Evolutionary conservation across 2,888 invertebrate genomes (phyloP).

Genomic region (Furcula furcula): DNA sequence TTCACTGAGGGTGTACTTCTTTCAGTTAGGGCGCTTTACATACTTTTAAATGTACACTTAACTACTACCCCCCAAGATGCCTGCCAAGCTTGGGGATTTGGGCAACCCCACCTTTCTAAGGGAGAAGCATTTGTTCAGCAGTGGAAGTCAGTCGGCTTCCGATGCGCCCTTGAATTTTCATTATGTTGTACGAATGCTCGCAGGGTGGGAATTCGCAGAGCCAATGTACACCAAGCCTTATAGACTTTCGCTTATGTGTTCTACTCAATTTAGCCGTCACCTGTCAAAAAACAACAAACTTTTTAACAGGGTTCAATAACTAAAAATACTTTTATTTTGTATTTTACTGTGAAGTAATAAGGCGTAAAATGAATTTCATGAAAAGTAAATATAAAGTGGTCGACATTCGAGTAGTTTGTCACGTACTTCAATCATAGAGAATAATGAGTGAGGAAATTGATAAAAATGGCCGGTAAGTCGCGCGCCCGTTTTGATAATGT

Average conservation of each 20-base stretch:
- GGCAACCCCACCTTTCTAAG: too few species aligned
- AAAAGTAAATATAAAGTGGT: conserved; percentile 7
- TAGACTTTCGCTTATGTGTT: conserved; percentile 13
- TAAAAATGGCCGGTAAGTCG: conserved; percentile 20
- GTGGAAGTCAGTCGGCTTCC: too few species aligned
- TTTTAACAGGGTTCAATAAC: conserved; percentile 3
- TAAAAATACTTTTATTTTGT: conserved; percentile 9
- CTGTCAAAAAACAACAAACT: conserved; percentile 22
- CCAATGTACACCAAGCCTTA: not conserved
- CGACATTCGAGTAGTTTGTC: conserved; percentile 14
- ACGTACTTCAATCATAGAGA: conserved; percentile 32
- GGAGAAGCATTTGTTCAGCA: too few species aligned
- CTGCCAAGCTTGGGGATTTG: too few species aligned
- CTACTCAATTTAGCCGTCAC: conserved; percentile 28
- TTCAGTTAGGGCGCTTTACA: too few species aligned
- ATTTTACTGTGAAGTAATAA: conserved; percentile 19
- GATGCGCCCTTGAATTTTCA: too few species aligned
- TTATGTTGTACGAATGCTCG: too few species aligned
- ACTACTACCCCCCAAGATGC: too few species aligned
- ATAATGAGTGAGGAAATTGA: conserved; percentile 28
- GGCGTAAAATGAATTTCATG: conserved; percentile 12
- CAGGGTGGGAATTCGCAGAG: too few species aligned
- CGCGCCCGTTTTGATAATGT: not conserved
- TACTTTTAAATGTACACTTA: too few species aligned
- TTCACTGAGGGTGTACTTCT: too few species aligned